Percentiles rank a stretch among this genome's conserved stretches.
Evolutionary conservation across 2,797 vertebrate genomes (phyloP).

Genomic region (Melanotaenia nigrans): DNA sequence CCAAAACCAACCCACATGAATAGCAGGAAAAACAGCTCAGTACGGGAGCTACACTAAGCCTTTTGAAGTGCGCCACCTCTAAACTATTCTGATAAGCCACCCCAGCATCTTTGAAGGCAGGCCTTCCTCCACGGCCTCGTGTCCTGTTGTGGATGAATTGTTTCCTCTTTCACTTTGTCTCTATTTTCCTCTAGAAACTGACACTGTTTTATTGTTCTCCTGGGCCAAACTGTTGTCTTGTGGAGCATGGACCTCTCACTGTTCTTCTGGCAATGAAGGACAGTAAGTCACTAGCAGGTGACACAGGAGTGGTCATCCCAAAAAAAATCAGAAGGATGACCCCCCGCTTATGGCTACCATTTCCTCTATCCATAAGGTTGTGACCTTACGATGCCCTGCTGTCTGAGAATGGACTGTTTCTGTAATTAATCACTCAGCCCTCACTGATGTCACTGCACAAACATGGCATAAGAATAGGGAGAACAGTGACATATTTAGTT

Average conservation of each 20-base stretch:
- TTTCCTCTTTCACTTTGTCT: slow-evolving; percentile 95
- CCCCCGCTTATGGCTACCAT: slow-evolving; percentile 70
- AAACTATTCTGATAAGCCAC: slow-evolving; percentile 90
- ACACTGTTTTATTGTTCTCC: slow-evolving; percentile 85
- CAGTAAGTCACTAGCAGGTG: slow-evolving; percentile 71
- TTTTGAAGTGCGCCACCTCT: slow-evolving; percentile 98
- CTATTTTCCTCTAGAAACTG: slow-evolving; percentile 88
- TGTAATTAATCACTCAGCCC: slow-evolving; percentile 67
- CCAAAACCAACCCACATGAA: slow-evolving; percentile 92
- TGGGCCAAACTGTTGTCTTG: slow-evolving; percentile 56
- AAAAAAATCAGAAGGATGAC: slow-evolving; percentile 76
- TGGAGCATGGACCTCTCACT: slow-evolving; percentile 44
- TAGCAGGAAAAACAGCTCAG: slow-evolving; percentile 93
- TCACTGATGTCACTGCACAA: slow-evolving; percentile 76
- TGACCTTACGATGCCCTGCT: slow-evolving; percentile 72
- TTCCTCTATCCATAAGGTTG: slow-evolving; percentile 78
- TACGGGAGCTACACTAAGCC: slow-evolving; percentile 77
- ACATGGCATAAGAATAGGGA: slow-evolving; percentile 61
- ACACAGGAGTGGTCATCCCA: slow-evolving; percentile 52
- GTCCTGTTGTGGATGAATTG: slow-evolving; percentile 95
- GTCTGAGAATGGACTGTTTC: slow-evolving; percentile 68
- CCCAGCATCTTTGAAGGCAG: slow-evolving; percentile 96
- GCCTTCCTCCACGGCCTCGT: slow-evolving; percentile 90
- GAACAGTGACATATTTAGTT: slow-evolving; percentile 59
- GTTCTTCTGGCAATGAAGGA: slow-evolving; percentile 44